A percentile compares a stretch with the other conserved stretches of the same genome.
phyloP scores from a whole-genome alignment of 2,888 invertebrate species.

The Oxytorus armatus region DNA sequence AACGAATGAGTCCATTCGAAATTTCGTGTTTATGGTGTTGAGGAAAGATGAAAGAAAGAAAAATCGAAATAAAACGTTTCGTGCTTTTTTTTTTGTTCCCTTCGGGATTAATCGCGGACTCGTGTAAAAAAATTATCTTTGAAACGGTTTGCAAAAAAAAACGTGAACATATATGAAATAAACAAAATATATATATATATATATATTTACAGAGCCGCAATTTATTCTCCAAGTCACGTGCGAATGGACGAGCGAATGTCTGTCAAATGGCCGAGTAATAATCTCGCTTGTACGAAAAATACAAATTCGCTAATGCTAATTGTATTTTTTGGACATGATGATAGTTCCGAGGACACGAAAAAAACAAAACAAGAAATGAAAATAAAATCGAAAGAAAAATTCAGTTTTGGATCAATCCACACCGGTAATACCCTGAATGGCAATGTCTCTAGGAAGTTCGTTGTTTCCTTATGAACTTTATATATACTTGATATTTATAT shows the following conservation, averaged over 20 bases:
- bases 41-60: slow-evolving; percentile 39
- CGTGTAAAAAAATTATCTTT: slow-evolving; percentile 22
- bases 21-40: slow-evolving; percentile 75
- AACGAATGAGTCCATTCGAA: slow-evolving; percentile 82
- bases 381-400: slow-evolving; percentile 70
- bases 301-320: slow-evolving; percentile 30
- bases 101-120: slow-evolving; percentile 48
- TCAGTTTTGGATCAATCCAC: slow-evolving; percentile 83
- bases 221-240: slow-evolving; percentile 60
- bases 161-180: too few species aligned
- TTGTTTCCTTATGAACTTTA: slow-evolving; percentile 66
- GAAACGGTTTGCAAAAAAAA: slow-evolving; percentile 7
- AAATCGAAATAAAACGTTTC: slow-evolving; percentile 41
- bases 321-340: slow-evolving; percentile 1
- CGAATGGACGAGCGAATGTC: slow-evolving; percentile 62
- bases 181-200: slow-evolving; percentile 6
- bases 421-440: slow-evolving; percentile 92
- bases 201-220: slow-evolving; percentile 61
- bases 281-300: slow-evolving; percentile 41
- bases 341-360: slow-evolving; percentile 22
- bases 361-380: slow-evolving; percentile 2
- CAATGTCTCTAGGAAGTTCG: slow-evolving; percentile 83
- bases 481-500: slow-evolving; percentile 54
- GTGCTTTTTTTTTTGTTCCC: slow-evolving; percentile 43
- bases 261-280: slow-evolving; percentile 53